Evolutionary conservation across 2,888 invertebrate species (phyloP).

Genomic region (Philereme vetulata): DNA sequence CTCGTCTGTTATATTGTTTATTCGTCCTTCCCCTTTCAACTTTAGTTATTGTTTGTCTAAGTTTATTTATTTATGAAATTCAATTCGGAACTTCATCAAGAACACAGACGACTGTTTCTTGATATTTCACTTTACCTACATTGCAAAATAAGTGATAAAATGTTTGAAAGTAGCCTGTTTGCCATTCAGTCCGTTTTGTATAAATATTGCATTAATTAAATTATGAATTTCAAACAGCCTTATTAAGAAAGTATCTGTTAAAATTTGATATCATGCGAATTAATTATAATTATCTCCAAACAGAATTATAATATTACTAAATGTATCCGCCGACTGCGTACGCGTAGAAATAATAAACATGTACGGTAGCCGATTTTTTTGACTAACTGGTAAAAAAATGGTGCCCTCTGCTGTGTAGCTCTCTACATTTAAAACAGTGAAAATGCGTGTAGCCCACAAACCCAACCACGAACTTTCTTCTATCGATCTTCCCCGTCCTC

Average conservation of each 20-base stretch:
- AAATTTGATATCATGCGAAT: not conserved
- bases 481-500: too few relatives aligned
- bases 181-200: not conserved
- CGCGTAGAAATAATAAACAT: too few relatives aligned
- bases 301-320: not conserved
- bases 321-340: not conserved
- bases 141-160: too few relatives aligned
- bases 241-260: not conserved
- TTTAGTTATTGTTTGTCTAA: slow-evolving; percentile 30
- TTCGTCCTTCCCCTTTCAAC: slow-evolving; percentile 28
- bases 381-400: too few relatives aligned
- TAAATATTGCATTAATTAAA: slow-evolving; percentile 2
- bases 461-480: too few relatives aligned
- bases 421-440: too few relatives aligned
- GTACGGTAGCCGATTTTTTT: too few relatives aligned
- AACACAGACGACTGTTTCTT: not conserved
- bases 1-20: slow-evolving; percentile 32
- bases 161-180: not conserved
- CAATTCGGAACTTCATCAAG: slow-evolving; percentile 14
- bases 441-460: too few relatives aligned
- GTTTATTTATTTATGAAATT: slow-evolving; percentile 28
- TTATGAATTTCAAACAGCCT: not conserved
- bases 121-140: too few relatives aligned
- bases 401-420: too few relatives aligned
- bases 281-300: not conserved